Evolutionary conservation across 2,113 vertebrate species (phyloP), one percentile per base, ranked within the genome.

Genomic region (Octodon degus): DNA sequence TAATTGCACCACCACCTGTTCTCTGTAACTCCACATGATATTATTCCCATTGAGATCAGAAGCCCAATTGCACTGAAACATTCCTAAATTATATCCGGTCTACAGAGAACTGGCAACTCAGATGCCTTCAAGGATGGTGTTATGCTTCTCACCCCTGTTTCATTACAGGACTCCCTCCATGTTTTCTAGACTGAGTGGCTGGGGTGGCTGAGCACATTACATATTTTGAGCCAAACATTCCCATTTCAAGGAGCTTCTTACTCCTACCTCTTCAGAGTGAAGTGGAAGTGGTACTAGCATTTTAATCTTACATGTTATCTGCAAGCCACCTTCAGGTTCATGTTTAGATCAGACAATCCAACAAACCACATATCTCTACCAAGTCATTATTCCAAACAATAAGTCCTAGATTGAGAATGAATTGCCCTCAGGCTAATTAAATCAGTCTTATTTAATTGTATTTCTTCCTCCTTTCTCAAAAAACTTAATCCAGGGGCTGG

Each of bases 1-100:
- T 58, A 37, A 95, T 86, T 80, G 55, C 47, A 87, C 83, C 50
- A 86, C n/a, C 53, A 95, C 89, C 86, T 97, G 89, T 63, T 93
- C 67, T 53, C 79, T 67, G 10, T 65, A 89, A 83, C 32, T 63
- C 24, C 82, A 55, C 53, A 79, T 43, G 79, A 90, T 24, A 74
- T 83, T 67, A 91, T 83, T 91, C 91, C 76, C 67, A 55, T 32
- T 74, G 90, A 96, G 63, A 92, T 34, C 4, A 30, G 77, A 95
- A 81, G 58, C 30, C 55, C 47, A 58, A 12, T n/a, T 68, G 70
- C 25, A 95, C 63, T 50, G 68, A 91, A 67, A 74, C 58, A 34
- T 55, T 53, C 58, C n/a, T 60, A n/a, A 11, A 74, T 50, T 83
- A 65, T 30, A 62, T 34, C n/a, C 12, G 13, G 65, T 63, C 37